These are phyloP conservation scores for Brachionus rubens DNA, from an alignment of 1,140 invertebrate genomes.

Conservation along the genomic window DNA sequence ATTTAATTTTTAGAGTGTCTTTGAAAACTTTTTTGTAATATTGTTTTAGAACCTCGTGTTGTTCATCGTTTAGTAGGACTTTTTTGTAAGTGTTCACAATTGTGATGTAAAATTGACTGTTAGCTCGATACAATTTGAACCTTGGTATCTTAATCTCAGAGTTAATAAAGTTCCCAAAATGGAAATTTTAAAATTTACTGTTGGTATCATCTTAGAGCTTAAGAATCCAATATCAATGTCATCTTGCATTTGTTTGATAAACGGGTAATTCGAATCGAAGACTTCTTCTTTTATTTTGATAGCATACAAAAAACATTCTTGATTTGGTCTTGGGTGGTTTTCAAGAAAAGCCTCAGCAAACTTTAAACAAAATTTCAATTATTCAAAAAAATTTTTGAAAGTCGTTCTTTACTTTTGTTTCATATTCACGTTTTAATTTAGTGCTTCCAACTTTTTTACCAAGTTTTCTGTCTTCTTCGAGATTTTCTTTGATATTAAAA, in stretches of 20 bases:
- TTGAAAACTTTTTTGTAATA: not conserved
- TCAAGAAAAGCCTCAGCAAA: not conserved
- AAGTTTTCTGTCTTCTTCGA: not conserved
- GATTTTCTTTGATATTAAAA: not conserved
- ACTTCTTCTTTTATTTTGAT: not conserved
- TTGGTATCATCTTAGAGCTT: not conserved
- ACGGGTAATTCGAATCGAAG: not conserved
- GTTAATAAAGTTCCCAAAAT: too few relatives aligned
- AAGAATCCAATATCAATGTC: not conserved
- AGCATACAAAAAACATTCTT: not conserved
- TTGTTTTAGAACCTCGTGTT: not conserved
- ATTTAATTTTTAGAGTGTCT: not conserved
- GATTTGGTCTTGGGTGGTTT: not conserved
- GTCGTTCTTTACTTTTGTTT: not conserved
- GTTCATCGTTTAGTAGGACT: not conserved
- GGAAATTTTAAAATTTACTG: too few relatives aligned
- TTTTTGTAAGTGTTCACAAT: not conserved
- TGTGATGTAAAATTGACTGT: not conserved
- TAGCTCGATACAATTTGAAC: not conserved
- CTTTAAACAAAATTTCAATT: not conserved
- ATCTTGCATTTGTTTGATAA: not conserved
- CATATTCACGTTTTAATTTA: not conserved
- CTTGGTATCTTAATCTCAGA: too few relatives aligned
- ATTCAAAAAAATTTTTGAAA: not conserved
- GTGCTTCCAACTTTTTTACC: constrained; percentile 18